Evolutionary conservation across 2,888 invertebrate species (phyloP).

Genomic region (Xanthorhoe designata): DNA sequence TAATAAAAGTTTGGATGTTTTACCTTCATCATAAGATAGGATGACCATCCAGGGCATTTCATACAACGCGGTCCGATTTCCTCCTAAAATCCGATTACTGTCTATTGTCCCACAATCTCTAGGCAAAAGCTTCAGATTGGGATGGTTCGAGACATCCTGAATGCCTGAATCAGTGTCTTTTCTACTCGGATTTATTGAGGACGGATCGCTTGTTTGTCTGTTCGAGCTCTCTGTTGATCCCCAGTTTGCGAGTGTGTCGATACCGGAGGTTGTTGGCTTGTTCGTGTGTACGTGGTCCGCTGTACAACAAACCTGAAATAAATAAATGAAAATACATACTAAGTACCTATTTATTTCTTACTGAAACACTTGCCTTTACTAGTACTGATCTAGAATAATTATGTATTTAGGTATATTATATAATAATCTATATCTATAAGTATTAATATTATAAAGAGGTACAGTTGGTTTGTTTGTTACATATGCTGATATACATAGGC

Average conservation of each 20-base stretch:
- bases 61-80: constrained; percentile 85
- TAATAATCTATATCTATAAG: no score
- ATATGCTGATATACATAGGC: no score
- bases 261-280: constrained; percentile 4
- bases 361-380: no score
- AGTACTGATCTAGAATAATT: no score
- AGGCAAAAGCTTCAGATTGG: constrained; percentile 56
- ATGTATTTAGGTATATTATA: no score
- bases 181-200: constrained; percentile 11
- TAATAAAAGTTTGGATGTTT: no score
- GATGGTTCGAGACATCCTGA: constrained; percentile 44
- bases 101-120: constrained; percentile 84
- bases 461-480: no score
- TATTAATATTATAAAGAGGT: no score
- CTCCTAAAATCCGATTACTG: constrained; percentile 85
- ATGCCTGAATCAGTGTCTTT: constrained; percentile 29
- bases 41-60: constrained; percentile 93
- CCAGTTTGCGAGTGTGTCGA: constrained; percentile 22
- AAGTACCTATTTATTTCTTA: not conserved
- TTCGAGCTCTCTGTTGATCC: constrained; percentile 8
- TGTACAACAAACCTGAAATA: constrained; percentile 60
- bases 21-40: constrained; percentile 85
- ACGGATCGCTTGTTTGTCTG: constrained; percentile 7
- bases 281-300: constrained; percentile 3
- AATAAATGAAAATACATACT: not conserved